Percentiles rank a stretch among this genome's conserved stretches.
Conservation (phyloP, 1,140 invertebrate genomes). For the Drosophila seguyi region DNA sequence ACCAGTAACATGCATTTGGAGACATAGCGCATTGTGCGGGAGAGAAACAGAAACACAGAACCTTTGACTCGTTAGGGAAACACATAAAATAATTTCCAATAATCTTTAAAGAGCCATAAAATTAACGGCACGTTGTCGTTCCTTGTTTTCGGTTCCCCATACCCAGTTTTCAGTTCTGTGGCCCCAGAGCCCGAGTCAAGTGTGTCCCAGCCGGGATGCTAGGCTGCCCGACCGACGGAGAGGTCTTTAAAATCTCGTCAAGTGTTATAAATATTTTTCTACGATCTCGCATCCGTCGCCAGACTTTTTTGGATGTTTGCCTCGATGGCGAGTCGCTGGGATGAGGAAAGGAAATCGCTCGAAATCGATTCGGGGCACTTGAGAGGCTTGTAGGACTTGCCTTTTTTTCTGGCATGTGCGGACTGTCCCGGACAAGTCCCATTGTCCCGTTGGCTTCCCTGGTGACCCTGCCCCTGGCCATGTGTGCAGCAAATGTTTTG, state of each 20-base stretch:
- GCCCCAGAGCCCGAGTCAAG: constrained; percentile 53
- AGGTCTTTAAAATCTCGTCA: constrained; percentile 71
- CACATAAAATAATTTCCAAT: constrained; percentile 82
- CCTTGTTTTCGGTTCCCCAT: constrained; percentile 33
- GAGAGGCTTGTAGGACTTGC: constrained; percentile 41
- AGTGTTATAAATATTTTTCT: constrained; percentile 81
- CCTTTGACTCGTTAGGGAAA: constrained; percentile 68
- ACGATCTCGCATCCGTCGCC: constrained; percentile 43
- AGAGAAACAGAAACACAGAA: constrained; percentile 35
- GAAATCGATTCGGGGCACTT: constrained; percentile 67
- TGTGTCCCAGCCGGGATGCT: constrained; percentile 46
- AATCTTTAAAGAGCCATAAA: constrained; percentile 81
- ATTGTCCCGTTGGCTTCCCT: constrained; percentile 16
- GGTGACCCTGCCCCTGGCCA: constrained; percentile 39
- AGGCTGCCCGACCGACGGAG: constrained; percentile 13
- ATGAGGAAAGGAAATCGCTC: constrained; percentile 59
- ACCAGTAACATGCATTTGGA: neutral
- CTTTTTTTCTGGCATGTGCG: constrained; percentile 44
- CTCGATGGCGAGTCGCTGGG: constrained; percentile 12
- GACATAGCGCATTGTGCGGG: constrained; percentile 4
- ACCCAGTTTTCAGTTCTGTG: constrained; percentile 6
- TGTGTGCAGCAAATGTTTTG: constrained; percentile 77
- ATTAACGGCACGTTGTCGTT: constrained; percentile 74
- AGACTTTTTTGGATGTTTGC: constrained; percentile 25
- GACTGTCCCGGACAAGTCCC: constrained; percentile 39